phyloP scores from a whole-genome alignment of 2,888 invertebrate genomes.

The Nephrocerus scutellatus region DNA sequence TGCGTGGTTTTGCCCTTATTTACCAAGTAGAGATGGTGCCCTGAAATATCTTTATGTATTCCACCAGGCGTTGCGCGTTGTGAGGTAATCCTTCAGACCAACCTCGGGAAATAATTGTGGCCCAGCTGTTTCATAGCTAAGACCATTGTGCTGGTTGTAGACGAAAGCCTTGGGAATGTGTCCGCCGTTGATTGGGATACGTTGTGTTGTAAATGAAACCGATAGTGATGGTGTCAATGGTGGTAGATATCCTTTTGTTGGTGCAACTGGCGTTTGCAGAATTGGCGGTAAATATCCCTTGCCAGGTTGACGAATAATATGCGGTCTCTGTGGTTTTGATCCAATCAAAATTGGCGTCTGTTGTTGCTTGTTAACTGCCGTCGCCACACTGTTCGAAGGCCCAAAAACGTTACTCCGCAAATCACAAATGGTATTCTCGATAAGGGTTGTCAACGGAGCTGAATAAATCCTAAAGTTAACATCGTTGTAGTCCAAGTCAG shows the following conservation, averaged over 20 bases:
- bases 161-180: conserved; percentile 43
- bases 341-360: conserved; percentile 2
- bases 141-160: conserved; percentile 46
- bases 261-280: conserved; percentile 11
- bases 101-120: conserved; percentile 39
- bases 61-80: conserved; percentile 36
- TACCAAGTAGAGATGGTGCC: too few species aligned
- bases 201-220: conserved; percentile 19
- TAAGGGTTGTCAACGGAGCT: conserved; percentile 58
- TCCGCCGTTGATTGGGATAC: conserved; percentile 20
- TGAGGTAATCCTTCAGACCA: conserved; percentile 35
- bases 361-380: conserved; percentile 8
- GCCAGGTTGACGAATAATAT: conserved; percentile 4
- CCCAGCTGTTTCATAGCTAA: conserved; percentile 41
- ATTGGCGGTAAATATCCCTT: conserved; percentile 25
- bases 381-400: conserved; percentile 30
- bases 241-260: conserved; percentile 22
- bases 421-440: conserved; percentile 69
- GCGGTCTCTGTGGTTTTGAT: conserved; percentile 10
- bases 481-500: conserved; percentile 64
- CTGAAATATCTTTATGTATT: too few species aligned
- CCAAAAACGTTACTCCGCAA: conserved; percentile 37
- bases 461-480: conserved; percentile 71
- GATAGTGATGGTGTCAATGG: conserved; percentile 9
- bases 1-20: too few species aligned